Conservation (phyloP, 2,888 invertebrate genomes). For the Amphipoea lucens region DNA sequence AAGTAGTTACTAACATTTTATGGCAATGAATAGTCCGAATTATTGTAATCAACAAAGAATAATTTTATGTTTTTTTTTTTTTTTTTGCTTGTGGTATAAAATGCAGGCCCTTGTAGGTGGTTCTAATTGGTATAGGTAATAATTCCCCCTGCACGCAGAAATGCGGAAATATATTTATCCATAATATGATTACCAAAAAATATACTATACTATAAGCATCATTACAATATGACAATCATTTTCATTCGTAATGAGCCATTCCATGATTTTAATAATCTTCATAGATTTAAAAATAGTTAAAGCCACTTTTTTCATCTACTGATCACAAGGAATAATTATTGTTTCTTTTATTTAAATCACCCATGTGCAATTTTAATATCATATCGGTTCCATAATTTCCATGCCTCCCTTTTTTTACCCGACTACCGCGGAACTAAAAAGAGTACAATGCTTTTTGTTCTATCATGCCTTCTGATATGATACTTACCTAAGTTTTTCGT, state of each 20-base stretch:
- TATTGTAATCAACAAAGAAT: constrained; percentile 32
- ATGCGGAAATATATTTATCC: background rate
- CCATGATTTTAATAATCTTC: background rate
- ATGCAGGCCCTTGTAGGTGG: background rate
- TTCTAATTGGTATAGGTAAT: background rate
- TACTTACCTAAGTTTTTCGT: constrained; percentile 62
- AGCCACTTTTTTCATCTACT: background rate
- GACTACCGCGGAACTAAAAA: background rate
- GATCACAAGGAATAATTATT: background rate
- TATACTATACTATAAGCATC: background rate
- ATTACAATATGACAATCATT: constrained; percentile 6
- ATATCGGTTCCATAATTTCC: constrained; percentile 12
- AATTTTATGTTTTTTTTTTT: background rate
- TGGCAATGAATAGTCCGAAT: constrained; percentile 88
- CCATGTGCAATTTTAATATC: constrained; percentile 42
- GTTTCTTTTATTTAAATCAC: constrained; percentile 1
- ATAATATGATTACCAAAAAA: constrained; percentile 1
- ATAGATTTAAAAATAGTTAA: constrained; percentile 7
- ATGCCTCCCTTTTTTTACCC: background rate
- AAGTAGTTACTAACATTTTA: constrained; percentile 80
- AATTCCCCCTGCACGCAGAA: background rate
- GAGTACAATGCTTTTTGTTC: constrained; percentile 29
- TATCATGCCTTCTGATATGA: constrained; percentile 53
- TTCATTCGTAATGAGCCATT: constrained; percentile 12
- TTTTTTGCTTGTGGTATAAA: background rate